These are phyloP conservation scores for Ochotona princeps DNA, from an alignment of 2,113 vertebrate genomes.

Conservation along the genomic window DNA sequence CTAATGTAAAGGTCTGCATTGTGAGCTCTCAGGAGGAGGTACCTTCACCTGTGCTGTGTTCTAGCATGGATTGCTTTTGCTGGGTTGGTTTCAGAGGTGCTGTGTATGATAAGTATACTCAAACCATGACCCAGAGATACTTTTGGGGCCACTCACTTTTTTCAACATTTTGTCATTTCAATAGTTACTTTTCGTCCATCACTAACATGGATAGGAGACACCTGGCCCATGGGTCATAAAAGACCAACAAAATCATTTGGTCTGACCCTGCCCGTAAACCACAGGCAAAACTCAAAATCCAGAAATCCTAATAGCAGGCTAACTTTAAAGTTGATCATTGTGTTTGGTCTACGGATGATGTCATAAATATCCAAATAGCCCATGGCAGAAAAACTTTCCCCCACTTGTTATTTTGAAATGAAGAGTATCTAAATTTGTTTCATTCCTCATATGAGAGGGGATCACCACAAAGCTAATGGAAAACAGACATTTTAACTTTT, in stretches of 20 bases:
- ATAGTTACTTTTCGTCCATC: background rate
- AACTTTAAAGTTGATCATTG: too few species aligned
- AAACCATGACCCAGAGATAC: background rate
- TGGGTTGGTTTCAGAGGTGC: background rate
- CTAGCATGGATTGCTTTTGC: background rate
- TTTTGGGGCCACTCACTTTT: background rate
- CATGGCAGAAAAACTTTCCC: too few species aligned
- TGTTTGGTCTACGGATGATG: too few species aligned
- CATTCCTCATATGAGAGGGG: background rate
- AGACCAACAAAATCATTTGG: too few species aligned
- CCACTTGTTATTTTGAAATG: background rate
- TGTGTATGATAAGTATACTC: background rate
- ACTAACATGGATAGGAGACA: too few species aligned
- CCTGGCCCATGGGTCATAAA: too few species aligned
- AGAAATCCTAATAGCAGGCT: too few species aligned
- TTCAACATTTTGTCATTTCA: background rate
- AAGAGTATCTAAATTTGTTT: background rate
- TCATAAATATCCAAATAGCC: too few species aligned
- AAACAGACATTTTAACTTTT: too few species aligned
- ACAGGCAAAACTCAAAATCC: too few species aligned
- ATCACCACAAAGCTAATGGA: too few species aligned
- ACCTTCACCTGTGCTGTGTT: background rate
- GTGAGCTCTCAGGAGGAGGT: background rate
- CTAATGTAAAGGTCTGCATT: conserved; percentile 14
- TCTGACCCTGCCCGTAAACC: too few species aligned